Base-by-base conservation (phyloP, 2,888 invertebrate genomes). In the Fragum sueziense region DNA sequence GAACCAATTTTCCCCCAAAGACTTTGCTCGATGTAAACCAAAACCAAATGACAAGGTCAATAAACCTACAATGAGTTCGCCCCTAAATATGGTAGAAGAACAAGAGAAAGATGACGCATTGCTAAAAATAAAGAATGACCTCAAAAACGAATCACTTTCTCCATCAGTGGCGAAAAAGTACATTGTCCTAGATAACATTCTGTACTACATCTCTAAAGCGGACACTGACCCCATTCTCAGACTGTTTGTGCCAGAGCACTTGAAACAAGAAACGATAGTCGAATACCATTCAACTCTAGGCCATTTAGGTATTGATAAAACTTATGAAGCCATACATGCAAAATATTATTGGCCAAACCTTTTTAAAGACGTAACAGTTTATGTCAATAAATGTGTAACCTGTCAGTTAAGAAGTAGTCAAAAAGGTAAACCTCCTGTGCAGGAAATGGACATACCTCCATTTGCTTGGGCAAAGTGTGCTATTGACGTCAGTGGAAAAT, bases 301-400 rank as follows among this genome's bases (percentile, higher is more conserved):
- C 22, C 80, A 84, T n/a, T 54, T 76, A 31, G 84, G 77, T 3
- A 54, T 77, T 25, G 74, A 81, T 14, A 80, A 78, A 41, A 74
- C 62, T 9, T 82, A 47, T 73, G 75, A 76, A 29, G 37, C 69
- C 9, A 79, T 82, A 0, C 76, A 57, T 37, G 34, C 14, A 17
- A 79, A 82, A 67, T 73, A 79, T 68, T 79, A 59, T 69, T 82
- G 82, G 85, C 67, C 67, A n/a, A 79, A 80, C 51, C 34, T 82
- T 29, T 82, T 75, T 51, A 81, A 77, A 71, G 72, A 82, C 22
- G 22, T 85, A 76, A 27, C 71, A 22, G 62, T 75, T 2, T 81
- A 67, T 67, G 62, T 80, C 0, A 34, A 2, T 0, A 70, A 62
- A 2, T 80, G 74, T 70, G 22, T 74, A 1, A 25, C n/a, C 4